A percentile compares a stretch with the other conserved stretches of the same genome.
These are phyloP conservation scores for Heterodera filipjevi DNA, from an alignment of 2,888 invertebrate genomes.

Conservation along the genomic window DNA sequence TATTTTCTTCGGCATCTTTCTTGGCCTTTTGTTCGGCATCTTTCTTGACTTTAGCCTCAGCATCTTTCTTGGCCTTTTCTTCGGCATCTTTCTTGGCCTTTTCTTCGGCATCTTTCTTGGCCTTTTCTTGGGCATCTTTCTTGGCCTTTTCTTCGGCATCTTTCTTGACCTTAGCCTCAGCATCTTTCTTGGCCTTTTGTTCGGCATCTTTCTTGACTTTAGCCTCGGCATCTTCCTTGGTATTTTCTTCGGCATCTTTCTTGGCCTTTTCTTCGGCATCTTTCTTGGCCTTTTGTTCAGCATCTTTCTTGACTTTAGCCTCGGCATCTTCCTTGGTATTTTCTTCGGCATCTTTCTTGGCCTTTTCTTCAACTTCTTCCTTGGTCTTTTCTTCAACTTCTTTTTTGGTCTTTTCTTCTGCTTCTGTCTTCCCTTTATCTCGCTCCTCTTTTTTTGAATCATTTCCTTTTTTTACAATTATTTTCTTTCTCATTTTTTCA, in stretches of 20 bases:
- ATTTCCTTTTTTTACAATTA: conserved; percentile 32
- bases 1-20: conserved; percentile 25
- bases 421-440: conserved; percentile 24
- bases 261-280: conserved; percentile 30
- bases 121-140: conserved; percentile 9
- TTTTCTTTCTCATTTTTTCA: conserved; percentile 35
- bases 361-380: not conserved
- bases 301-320: conserved; percentile 27
- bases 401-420: not conserved
- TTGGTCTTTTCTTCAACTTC: not conserved
- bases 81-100: not conserved
- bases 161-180: not conserved
- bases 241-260: conserved; percentile 24
- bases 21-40: conserved; percentile 15
- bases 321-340: not conserved
- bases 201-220: not conserved
- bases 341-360: not conserved
- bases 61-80: conserved; percentile 35
- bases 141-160: not conserved
- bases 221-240: conserved; percentile 17
- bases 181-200: conserved; percentile 25
- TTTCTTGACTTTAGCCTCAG: conserved; percentile 31
- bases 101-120: not conserved
- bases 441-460: conserved; percentile 34
- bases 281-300: conserved; percentile 23